Evolutionary conservation across 2,113 vertebrate species (phyloP), one percentile per base, ranked within the genome.

Genomic region (Brachirus orientalis): DNA sequence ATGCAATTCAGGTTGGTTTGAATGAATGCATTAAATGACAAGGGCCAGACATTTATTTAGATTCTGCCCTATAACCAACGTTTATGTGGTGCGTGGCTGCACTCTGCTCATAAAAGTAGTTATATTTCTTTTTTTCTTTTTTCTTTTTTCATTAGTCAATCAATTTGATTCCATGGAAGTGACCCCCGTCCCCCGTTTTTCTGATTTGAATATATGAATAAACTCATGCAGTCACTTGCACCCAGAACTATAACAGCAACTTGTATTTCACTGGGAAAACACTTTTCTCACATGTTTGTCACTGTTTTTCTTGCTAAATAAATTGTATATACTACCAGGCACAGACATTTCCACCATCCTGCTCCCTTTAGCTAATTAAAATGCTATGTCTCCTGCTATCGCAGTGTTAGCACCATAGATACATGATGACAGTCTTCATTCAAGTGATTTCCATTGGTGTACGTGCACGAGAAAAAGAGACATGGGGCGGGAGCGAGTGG

Each of bases 361-460:
- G 3, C 77, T 82, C 57, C 63, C 72, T 75, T 86, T 61, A 81
- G 75, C 72, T 86, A 88, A 86, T 88, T 83, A 85, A 87, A 87
- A 79, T 65, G 77, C 84, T 65, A 58, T 79, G 79, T 80, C 80
- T 82, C 59, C 43, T 73, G 72, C 80, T 80, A 77, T 83, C 75
- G 64, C 71, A 75, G 64, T 63, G 75, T 79, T 72, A 81, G 79
- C 79, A 78, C 70, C 65, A 48, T 18, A 12, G 71, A 77, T 86
- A 82, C 81, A 74, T 69, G 77, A 84, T 75, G 75, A 70, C 63
- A 69, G 70, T 71, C 71, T 80, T 88, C 82, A 87, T 79, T 90
- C 62, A 84, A 86, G 85, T 86, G 64, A 87, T 85, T 87, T 89
- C 85, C 83, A 85, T 83, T 84, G 84, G 71, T 86, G 81, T 88